Base-by-base conservation (phyloP, 2,113 vertebrate species). In the Gymnarchus niloticus region DNA sequence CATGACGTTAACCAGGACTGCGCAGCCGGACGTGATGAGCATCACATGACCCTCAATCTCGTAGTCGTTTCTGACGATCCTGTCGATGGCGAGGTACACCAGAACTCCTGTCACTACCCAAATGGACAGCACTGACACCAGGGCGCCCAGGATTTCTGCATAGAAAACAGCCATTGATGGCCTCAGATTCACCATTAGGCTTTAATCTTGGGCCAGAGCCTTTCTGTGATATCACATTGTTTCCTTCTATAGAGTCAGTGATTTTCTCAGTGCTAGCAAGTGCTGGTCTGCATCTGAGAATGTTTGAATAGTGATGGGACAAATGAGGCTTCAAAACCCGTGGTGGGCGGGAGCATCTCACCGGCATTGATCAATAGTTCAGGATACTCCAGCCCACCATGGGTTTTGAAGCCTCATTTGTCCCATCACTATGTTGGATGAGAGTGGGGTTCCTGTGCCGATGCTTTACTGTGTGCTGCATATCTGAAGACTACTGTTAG, bases 51-150 rank as follows among this genome's bases (percentile, higher is more conserved):
- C 96, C 61, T 98, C 95, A 0, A 99, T 99, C 92, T 99, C 97
- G 0, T 98, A 99, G 93, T 99, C 96, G 0, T 96, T 96, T 90
- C 93, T 95, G 88, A 97, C 87, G 65, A 99, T 97, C 88, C 98
- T 96, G 87, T 96, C 93, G 0, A 97, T 94, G 3, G 98, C 98
- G 89, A 99, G 94, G 85, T 99, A 99, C 61, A 99, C 94, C 3
- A 99, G 94, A 44, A 93, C 94, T 0, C 94, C 98, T 0, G 97
- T 99, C 76, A 99, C 98, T 0, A 97, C 94, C 98, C 98, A 99
- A 91, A 99, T 98, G 86, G 98, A 99, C 57, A 98, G 89, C 86
- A 97, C 96, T 0, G 98, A 99, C 87, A 96, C 93, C 91, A 99
- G 87, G 0, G 98, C 98, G 1, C 98, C 97, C 81, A 99, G 93